Conservation (phyloP, 2,113 vertebrate species). For the Oreochromis aureus region DNA sequence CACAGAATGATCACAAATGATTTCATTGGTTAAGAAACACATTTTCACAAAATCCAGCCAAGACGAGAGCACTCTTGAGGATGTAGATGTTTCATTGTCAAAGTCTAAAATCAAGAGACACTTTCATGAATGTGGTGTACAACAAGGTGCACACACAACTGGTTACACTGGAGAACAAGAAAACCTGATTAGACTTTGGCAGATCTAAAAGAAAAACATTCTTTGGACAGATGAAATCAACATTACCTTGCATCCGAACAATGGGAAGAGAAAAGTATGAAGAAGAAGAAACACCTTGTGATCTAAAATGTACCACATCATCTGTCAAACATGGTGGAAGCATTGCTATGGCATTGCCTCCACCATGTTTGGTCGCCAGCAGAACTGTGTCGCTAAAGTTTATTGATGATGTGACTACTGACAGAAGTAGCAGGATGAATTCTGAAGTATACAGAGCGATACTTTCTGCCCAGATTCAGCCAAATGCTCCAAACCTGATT, state of each 20-base stretch:
- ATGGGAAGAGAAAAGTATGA: not conserved
- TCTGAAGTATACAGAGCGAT: not conserved
- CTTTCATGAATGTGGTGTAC: not conserved
- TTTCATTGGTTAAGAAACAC: not conserved
- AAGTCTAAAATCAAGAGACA: not conserved
- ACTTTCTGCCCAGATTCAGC: not conserved
- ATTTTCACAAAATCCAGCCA: not conserved
- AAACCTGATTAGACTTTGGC: not conserved
- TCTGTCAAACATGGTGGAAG: not conserved
- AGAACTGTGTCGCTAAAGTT: not conserved
- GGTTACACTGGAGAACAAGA: not conserved
- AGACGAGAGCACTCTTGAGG: not conserved
- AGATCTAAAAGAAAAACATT: not conserved
- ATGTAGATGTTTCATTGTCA: not conserved
- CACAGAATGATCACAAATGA: not conserved
- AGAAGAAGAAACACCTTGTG: not conserved
- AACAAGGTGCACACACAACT: not conserved
- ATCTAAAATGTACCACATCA: not conserved
- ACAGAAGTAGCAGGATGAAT: not conserved
- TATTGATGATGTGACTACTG: not conserved
- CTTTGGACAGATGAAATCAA: not conserved
- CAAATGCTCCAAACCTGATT: not conserved
- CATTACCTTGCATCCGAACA: not conserved
- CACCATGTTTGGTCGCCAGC: not conserved
- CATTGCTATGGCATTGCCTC: not conserved